Percentiles rank a stretch among this genome's conserved stretches.
Conservation (phyloP, 1,140 invertebrate genomes). For the Drosophila aff. region DNA sequence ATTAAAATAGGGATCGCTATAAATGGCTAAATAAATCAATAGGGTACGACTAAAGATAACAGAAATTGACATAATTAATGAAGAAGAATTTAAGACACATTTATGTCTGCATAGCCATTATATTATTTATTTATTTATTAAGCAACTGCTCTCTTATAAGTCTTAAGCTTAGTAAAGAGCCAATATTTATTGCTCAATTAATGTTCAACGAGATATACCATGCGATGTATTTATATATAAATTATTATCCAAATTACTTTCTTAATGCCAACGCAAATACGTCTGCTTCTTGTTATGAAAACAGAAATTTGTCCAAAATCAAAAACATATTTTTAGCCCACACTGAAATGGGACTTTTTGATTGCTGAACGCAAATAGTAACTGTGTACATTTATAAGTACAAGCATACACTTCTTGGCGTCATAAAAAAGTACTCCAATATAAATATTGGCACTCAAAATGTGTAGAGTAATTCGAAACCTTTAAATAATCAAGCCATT, state of each 20-base stretch:
- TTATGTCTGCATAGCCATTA: not conserved
- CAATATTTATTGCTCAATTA: not conserved
- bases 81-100: not conserved
- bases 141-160: not conserved
- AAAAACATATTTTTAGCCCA: conserved; percentile 39
- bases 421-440: not conserved
- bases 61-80: not conserved
- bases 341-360: conserved; percentile 31
- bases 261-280: too few relatives aligned
- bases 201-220: too few relatives aligned
- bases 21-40: conserved; percentile 4
- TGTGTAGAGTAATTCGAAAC: not conserved
- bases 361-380: conserved; percentile 13
- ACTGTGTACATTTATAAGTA: not conserved
- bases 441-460: not conserved
- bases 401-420: not conserved
- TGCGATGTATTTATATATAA: too few relatives aligned
- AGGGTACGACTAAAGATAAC: not conserved
- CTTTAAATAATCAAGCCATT: not conserved
- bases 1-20: conserved; percentile 43
- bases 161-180: not conserved
- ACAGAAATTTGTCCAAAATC: conserved; percentile 36
- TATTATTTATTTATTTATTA: not conserved
- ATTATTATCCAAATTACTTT: too few relatives aligned
- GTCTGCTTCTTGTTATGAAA: not conserved